Evolutionary conservation across 2,113 vertebrate species (phyloP), one percentile per base, ranked within the genome.

Genomic region (Setophaga petechia): DNA sequence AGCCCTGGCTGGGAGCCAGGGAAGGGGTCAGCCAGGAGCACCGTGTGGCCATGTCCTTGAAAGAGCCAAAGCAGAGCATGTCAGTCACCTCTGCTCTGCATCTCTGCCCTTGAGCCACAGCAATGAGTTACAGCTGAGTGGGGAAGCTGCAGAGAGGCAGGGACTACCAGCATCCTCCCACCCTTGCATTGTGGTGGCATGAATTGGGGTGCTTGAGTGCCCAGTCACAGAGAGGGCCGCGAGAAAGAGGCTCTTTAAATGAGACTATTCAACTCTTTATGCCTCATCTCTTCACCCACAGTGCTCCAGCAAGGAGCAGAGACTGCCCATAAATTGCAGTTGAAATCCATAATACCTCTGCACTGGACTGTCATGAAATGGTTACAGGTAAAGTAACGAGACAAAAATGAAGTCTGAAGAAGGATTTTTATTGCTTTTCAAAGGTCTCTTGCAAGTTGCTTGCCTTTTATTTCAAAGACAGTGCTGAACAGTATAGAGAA

Each of bases 401-500:
- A 91, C 47, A 75, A 93, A 93, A 95, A 91, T 61, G 89, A 91
- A 96, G 86, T 84, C 62, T 84, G 73, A 74, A 89, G 94, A 95
- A 95, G 69, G 80, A 87, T 93, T 95, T 94, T 96, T 94, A 97
- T 95, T 94, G 92, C 95, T 94, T 96, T 94, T 93, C 87, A 93
- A 94, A 94, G 83, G 93, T 97, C 78, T 97, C 78, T 93, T 88
- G 71, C 76, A 90, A 96, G 93, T 90, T 68, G 41, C 33, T 79
- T 37, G 13, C 75, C 87, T 95, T 93, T 90, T 87, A 87, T 96
- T 96, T 97, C 93, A 71, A 43, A 84, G 92, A 79, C 2, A 2
- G 76, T 61, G 46, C 59, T 84, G 74, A 90, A 94, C 68, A 81
- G 67, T 51, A 72, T 57, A 85, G 80, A 91, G 68, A 72, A 95